A percentile compares a stretch with the other conserved stretches of the same genome.
Evolutionary conservation across 2,113 vertebrate genomes (phyloP).

Genomic region (Hyaena hyaena): DNA sequence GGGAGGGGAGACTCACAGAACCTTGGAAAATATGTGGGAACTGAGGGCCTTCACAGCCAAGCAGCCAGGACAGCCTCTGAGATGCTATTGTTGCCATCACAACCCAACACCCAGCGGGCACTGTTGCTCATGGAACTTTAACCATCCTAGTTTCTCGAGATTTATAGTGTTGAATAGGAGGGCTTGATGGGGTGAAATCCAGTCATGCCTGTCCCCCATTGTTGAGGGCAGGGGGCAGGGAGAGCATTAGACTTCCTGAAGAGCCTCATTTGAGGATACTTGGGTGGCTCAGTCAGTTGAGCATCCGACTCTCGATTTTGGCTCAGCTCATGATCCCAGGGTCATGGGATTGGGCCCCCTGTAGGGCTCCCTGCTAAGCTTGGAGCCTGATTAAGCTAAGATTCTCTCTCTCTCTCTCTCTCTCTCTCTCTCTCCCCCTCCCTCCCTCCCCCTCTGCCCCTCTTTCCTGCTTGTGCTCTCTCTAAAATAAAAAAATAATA

Average conservation of each 20-base stretch:
- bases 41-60: background rate
- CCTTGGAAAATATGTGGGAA: background rate
- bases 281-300: too few species aligned
- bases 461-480: too few species aligned
- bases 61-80: background rate
- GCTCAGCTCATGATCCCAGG: too few species aligned
- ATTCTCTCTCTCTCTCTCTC: too few species aligned
- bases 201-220: background rate
- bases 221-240: background rate
- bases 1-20: background rate
- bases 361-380: too few species aligned
- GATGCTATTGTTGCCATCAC: background rate
- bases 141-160: background rate
- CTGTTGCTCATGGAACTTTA: background rate
- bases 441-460: rapidly evolving
- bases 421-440: rapidly evolving
- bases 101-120: background rate
- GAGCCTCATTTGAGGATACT: background rate
- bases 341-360: too few species aligned
- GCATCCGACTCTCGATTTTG: too few species aligned
- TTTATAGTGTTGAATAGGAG: background rate
- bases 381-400: too few species aligned
- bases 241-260: background rate
- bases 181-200: background rate
- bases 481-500: too few species aligned